Evolutionary conservation across 1,140 invertebrate genomes (phyloP).

Genomic region (Oedothorax gibbosus): DNA sequence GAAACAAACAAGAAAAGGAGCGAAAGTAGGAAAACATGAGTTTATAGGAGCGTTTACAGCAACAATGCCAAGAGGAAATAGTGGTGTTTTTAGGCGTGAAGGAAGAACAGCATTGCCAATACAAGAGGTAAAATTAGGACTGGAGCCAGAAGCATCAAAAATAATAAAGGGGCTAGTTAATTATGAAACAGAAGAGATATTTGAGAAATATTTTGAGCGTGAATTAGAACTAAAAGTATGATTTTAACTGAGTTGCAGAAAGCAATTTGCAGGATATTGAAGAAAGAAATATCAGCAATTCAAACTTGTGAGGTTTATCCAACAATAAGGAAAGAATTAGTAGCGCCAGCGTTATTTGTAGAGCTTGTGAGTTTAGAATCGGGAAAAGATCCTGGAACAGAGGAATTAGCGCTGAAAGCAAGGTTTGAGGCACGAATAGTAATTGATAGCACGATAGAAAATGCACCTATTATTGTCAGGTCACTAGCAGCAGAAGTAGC

Average conservation of each 20-base stretch:
- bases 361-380: neutral
- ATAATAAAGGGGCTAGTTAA: neutral
- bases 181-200: neutral
- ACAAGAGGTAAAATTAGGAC: neutral
- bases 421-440: neutral
- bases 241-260: neutral
- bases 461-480: neutral
- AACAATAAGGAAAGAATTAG: neutral
- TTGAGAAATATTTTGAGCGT: neutral
- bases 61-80: constrained; percentile 2
- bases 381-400: neutral
- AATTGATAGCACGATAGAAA: neutral
- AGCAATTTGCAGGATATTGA: neutral
- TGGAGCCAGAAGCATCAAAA: neutral
- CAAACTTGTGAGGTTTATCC: neutral
- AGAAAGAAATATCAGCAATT: neutral
- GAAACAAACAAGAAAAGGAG: constrained; percentile 2
- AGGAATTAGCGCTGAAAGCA: neutral
- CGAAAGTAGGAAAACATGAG: constrained; percentile 2
- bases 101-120: neutral
- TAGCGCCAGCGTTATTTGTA: too few relatives aligned
- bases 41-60: neutral
- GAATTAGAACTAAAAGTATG: neutral
- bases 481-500: neutral
- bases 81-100: constrained; percentile 2